A percentile compares a stretch with the other conserved stretches of the same genome.
These are phyloP conservation scores for Pedionomus torquatus DNA, from an alignment of 2,113 vertebrate species.

Conservation along the genomic window DNA sequence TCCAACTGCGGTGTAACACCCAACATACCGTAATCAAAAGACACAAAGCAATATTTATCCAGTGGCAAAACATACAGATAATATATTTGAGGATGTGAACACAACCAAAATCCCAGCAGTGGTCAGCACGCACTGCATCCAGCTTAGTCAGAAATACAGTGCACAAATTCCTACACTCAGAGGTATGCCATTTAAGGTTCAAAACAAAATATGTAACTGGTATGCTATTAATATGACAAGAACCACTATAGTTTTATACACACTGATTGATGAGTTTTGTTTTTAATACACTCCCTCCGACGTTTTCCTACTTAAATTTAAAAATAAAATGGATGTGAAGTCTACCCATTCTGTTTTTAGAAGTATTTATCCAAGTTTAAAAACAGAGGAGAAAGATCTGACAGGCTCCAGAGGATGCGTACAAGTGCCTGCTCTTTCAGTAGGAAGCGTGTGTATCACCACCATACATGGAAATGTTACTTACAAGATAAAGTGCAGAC, in stretches of 20 bases:
- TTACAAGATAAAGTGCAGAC: not conserved
- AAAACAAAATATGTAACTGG: not conserved
- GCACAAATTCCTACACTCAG: not conserved
- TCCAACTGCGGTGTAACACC: not conserved
- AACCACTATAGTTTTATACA: not conserved
- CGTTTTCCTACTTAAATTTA: not conserved
- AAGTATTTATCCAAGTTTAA: not conserved
- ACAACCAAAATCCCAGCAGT: not conserved
- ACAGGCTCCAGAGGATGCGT: accelerated
- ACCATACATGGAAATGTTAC: not conserved
- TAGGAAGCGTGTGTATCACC: accelerated
- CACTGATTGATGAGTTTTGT: not conserved
- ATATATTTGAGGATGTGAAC: not conserved
- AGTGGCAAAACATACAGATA: not conserved
- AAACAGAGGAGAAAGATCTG: not conserved
- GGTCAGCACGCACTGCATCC: not conserved
- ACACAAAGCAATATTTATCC: not conserved
- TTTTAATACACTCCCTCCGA: not conserved
- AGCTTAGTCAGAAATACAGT: not conserved
- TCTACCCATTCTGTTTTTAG: not conserved
- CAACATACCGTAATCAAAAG: not conserved
- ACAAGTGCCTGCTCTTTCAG: not conserved
- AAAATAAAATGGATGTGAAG: not conserved
- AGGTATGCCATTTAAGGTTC: not conserved
- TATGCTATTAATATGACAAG: not conserved